A percentile compares a stretch with the other conserved stretches of the same genome.
phyloP scores from a whole-genome alignment of 2,797 vertebrate genomes.

The Tokudaia tokunoshimensis region DNA sequence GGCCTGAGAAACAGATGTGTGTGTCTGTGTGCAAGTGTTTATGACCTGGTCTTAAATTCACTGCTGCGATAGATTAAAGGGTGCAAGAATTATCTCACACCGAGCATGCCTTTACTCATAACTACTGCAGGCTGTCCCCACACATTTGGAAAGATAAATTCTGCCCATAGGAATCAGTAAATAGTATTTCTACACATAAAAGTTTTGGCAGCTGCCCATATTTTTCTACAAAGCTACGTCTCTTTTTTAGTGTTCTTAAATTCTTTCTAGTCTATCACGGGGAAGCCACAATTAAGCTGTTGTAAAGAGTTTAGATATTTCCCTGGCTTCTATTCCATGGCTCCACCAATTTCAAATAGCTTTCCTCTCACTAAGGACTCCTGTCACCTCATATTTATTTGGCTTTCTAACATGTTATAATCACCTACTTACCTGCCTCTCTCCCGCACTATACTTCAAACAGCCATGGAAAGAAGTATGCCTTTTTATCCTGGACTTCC shows the following conservation, averaged over 20 bases:
- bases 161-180: conserved; percentile 31
- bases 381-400: not conserved
- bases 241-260: conserved; percentile 44
- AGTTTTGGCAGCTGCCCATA: conserved; percentile 41
- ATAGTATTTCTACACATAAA: conserved; percentile 52
- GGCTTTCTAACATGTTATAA: not conserved
- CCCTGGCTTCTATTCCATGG: not conserved
- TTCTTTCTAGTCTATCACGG: not conserved
- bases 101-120: conserved; percentile 44
- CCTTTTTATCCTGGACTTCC: not conserved
- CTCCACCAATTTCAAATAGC: not conserved
- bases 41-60: conserved; percentile 44
- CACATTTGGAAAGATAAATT: conserved; percentile 71
- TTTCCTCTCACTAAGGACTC: not conserved
- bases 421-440: not conserved
- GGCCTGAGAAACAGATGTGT: conserved; percentile 10
- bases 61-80: not conserved
- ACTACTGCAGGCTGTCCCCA: conserved; percentile 43
- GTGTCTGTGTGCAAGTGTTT: not conserved
- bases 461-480: not conserved
- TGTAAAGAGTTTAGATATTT: not conserved
- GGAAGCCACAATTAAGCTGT: conserved; percentile 37
- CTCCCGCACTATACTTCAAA: not conserved
- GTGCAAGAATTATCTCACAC: conserved; percentile 21
- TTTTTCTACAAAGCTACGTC: conserved; percentile 54